Evolutionary conservation across 1,140 invertebrate species (phyloP).

Genomic region (Pseudomyrmex cubaensis): DNA sequence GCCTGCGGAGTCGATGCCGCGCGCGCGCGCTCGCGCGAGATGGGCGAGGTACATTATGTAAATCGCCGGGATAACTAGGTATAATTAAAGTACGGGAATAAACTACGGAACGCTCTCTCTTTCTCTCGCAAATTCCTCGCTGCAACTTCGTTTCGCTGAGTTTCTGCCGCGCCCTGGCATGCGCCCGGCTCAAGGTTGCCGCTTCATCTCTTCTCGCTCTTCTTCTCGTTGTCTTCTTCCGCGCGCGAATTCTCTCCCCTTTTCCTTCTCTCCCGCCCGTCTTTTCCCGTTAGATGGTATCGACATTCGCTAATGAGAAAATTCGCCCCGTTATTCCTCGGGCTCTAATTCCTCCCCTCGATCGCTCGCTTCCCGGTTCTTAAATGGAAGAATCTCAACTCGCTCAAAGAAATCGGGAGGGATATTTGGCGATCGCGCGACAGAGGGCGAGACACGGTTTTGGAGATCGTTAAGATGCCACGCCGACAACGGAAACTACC

Average conservation of each 20-base stretch:
- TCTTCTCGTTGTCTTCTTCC: not conserved
- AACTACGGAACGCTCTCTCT: constrained; percentile 65
- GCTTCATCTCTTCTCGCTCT: not conserved
- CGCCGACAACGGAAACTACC: constrained; percentile 44
- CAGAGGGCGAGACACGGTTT: constrained; percentile 18
- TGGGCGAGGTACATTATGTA: constrained; percentile 73
- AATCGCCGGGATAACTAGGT: constrained; percentile 74
- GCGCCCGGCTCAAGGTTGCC: not conserved
- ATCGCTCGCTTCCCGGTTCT: constrained; percentile 5
- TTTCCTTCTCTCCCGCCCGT: not conserved
- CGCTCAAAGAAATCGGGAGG: constrained; percentile 25
- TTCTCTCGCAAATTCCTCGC: constrained; percentile 56
- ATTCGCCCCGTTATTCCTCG: constrained; percentile 69
- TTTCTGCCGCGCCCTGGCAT: constrained; percentile 39
- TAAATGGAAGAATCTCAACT: constrained; percentile 9
- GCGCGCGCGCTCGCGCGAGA: constrained; percentile 21
- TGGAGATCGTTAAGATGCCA: constrained; percentile 56
- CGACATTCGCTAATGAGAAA: constrained; percentile 70
- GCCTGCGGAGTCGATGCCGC: constrained; percentile 53
- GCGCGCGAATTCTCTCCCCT: not conserved
- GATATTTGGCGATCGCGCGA: constrained; percentile 34
- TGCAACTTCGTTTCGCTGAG: constrained; percentile 70
- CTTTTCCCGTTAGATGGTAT: constrained; percentile 22
- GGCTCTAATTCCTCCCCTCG: constrained; percentile 68
- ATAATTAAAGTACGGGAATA: constrained; percentile 75